A percentile compares a stretch with the other conserved stretches of the same genome.
phyloP scores from a whole-genome alignment of 2,797 vertebrate species.

The Eurystomus glaucurus region DNA sequence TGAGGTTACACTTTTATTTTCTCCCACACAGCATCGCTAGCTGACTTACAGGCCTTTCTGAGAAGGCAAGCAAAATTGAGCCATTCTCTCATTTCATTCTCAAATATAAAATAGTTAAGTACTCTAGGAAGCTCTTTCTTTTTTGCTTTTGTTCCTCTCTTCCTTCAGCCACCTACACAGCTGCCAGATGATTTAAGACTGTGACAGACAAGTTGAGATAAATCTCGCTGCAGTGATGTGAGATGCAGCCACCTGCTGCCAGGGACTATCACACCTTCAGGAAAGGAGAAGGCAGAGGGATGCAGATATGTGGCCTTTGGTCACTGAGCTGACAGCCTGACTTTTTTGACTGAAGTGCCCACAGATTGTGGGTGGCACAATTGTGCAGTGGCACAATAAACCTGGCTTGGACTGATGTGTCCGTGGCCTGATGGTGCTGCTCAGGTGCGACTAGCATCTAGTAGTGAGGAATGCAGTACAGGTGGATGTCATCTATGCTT shows the following conservation, averaged over 20 bases:
- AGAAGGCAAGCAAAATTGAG: background rate
- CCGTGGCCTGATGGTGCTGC: background rate
- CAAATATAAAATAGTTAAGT: constrained; percentile 17
- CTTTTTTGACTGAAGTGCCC: background rate
- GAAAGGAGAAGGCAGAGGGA: background rate
- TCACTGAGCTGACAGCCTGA: background rate
- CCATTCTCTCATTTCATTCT: background rate
- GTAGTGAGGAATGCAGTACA: background rate
- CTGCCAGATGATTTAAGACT: background rate
- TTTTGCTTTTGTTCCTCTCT: constrained; percentile 9
- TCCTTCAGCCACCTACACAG: constrained; percentile 36
- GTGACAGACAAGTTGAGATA: background rate
- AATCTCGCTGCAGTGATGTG: background rate
- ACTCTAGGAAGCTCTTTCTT: constrained; percentile 15
- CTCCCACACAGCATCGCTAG: background rate
- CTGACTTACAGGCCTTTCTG: constrained; percentile 32
- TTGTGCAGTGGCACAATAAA: background rate
- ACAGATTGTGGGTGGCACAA: too few species aligned
- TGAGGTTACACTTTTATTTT: constrained; percentile 40
- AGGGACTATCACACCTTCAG: background rate
- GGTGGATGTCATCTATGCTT: background rate
- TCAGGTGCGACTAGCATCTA: background rate
- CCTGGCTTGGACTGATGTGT: background rate
- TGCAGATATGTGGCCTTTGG: background rate
- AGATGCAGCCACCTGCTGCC: background rate